These are phyloP conservation scores for Phocoena sinus DNA, from an alignment of 2,113 vertebrate genomes.

Conservation along the genomic window DNA sequence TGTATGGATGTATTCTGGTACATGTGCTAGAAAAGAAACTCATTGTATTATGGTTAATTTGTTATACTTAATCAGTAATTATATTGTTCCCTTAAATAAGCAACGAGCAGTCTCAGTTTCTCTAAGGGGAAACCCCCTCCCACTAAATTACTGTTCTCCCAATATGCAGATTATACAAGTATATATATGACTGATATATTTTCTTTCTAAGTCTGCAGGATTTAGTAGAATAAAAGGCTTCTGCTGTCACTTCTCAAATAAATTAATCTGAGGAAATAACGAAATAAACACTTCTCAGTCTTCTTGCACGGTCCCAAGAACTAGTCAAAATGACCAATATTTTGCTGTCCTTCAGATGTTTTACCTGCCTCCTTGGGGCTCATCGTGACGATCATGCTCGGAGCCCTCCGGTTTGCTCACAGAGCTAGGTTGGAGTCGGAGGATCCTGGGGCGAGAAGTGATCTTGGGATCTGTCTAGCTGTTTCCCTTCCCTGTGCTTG, in stretches of 20 bases:
- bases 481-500: not conserved
- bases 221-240: conserved; percentile 12
- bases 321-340: not conserved
- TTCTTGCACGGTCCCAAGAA: not conserved
- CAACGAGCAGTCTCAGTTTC: not conserved
- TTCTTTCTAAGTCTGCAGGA: not conserved
- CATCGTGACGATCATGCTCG: not conserved
- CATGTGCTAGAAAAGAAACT: not conserved
- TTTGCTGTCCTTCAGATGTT: not conserved
- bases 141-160: not conserved
- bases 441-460: not conserved
- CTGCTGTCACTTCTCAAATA: not conserved
- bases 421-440: not conserved
- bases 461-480: not conserved
- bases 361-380: not conserved
- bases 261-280: not conserved
- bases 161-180: not conserved
- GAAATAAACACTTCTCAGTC: not conserved
- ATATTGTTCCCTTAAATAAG: not conserved
- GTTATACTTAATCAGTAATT: not conserved
- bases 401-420: not conserved
- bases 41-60: not conserved
- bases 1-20: not conserved
- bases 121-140: not conserved
- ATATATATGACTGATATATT: not conserved